A percentile compares a stretch with the other conserved stretches of the same genome.
These are phyloP conservation scores for Halocynthia roretzi DNA, from an alignment of 23 tunicate species.

Conservation along the genomic window DNA sequence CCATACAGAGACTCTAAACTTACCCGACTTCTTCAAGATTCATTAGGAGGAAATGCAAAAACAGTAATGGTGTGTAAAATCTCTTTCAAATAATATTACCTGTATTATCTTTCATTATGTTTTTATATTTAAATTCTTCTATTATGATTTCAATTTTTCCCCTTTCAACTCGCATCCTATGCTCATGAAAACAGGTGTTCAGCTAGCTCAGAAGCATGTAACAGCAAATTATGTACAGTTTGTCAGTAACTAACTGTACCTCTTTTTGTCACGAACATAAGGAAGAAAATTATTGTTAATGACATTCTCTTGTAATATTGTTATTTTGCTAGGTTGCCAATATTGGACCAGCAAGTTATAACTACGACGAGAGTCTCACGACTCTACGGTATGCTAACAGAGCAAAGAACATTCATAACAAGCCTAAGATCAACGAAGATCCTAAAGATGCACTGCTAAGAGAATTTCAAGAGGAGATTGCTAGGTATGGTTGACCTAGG, in stretches of 20 bases:
- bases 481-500: constrained; percentile 37
- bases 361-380: constrained; percentile 90
- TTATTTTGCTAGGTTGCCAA: constrained; percentile 73
- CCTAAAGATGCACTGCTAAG: constrained; percentile 97
- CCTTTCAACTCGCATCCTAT: no score
- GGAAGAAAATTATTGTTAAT: background rate
- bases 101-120: no score
- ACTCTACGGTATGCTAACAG: constrained; percentile 95
- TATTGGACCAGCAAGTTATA: constrained; percentile 97
- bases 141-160: no score
- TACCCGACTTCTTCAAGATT: constrained; percentile 84
- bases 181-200: background rate
- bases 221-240: no score
- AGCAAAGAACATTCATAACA: constrained; percentile 92
- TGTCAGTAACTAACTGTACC: no score
- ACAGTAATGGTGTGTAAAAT: constrained; percentile 73
- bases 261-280: no score
- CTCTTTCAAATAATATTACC: no score
- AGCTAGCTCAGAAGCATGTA: background rate
- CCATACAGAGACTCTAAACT: constrained; percentile 97
- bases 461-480: constrained; percentile 97
- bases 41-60: constrained; percentile 97
- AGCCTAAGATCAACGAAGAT: constrained; percentile 97
- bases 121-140: no score
- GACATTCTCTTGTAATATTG: background rate